Conservation (phyloP, 30 jellyfish, hydroid and myxozoan genomes). For the Catostylus mosaicus region DNA sequence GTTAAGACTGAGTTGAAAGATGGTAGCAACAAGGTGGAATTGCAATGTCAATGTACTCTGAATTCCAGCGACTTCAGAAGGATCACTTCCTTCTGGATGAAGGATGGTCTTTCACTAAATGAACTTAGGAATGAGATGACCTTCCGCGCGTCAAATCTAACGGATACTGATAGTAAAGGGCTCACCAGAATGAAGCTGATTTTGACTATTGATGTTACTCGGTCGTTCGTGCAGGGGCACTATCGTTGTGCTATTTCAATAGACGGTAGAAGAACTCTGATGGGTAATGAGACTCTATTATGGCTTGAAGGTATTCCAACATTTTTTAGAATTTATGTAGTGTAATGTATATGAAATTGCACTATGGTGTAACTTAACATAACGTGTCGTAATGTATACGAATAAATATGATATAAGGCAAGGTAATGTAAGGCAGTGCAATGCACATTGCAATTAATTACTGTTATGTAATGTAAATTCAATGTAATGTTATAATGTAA, state of each 20-base stretch:
- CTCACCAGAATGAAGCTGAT: background rate
- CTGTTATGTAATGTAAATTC: too few species aligned
- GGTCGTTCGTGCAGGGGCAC: constrained; percentile 4
- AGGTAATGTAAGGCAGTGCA: too few species aligned
- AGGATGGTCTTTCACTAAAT: background rate
- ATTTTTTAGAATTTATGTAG: too few species aligned
- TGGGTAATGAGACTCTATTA: background rate
- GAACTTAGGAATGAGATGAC: background rate
- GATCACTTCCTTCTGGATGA: background rate
- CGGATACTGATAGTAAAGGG: background rate
- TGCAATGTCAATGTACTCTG: background rate
- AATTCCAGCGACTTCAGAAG: background rate
- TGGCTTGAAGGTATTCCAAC: constrained; percentile 10
- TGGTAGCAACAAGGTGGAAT: background rate
- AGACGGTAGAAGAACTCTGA: background rate
- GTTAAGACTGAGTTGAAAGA: background rate
- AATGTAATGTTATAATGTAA: too few species aligned
- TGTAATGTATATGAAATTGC: too few species aligned
- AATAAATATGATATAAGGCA: too few species aligned
- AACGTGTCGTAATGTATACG: too few species aligned
- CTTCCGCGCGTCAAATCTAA: background rate
- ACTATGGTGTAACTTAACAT: too few species aligned
- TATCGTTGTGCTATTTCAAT: constrained; percentile 1
- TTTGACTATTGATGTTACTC: background rate
- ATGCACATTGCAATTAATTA: too few species aligned